These are phyloP conservation scores for Pleuronectes platessa DNA, from an alignment of 2,113 vertebrate genomes.

Conservation along the genomic window DNA sequence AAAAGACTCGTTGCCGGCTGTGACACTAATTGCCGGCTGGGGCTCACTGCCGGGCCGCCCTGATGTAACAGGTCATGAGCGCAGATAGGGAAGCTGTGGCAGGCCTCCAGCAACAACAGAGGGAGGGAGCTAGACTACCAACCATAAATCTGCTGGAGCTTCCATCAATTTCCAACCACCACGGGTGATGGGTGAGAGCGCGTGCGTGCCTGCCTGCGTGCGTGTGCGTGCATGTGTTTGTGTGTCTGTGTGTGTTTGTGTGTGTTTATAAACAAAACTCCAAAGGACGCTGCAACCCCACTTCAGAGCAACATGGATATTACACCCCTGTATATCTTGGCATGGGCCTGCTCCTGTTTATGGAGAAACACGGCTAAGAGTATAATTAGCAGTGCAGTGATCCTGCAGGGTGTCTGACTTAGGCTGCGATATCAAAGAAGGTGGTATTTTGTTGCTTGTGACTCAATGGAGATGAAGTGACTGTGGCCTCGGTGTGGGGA, in stretches of 20 bases:
- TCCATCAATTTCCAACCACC: conserved; percentile 81
- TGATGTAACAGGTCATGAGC: conserved; percentile 81
- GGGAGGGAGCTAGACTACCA: conserved; percentile 66
- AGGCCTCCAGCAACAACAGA: conserved; percentile 81
- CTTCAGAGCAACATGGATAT: conserved; percentile 84
- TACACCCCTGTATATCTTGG: conserved; percentile 78
- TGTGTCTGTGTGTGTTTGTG: conserved; percentile 24
- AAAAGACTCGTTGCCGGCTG: conserved; percentile 76
- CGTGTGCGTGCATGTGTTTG: conserved; percentile 4
- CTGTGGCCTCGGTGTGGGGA: conserved; percentile 48
- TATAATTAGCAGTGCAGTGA: conserved; percentile 81
- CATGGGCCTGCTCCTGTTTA: conserved; percentile 74
- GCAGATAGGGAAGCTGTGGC: conserved; percentile 82
- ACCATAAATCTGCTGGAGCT: conserved; percentile 83
- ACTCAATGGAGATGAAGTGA: conserved; percentile 61
- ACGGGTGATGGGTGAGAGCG: conserved; percentile 76
- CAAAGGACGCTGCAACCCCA: conserved; percentile 81
- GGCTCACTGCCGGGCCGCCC: conserved; percentile 76
- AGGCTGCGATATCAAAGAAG: conserved; percentile 76
- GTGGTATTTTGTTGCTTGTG: conserved; percentile 72
- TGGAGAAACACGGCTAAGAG: conserved; percentile 80
- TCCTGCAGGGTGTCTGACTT: conserved; percentile 78
- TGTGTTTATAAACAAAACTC: conserved; percentile 82
- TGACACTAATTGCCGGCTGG: conserved; percentile 64
- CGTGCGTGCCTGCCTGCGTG: conserved; percentile 1